A percentile compares a stretch with the other conserved stretches of the same genome.
Evolutionary conservation across 2,888 invertebrate genomes (phyloP).

Genomic region (Ernsta delagoae): DNA sequence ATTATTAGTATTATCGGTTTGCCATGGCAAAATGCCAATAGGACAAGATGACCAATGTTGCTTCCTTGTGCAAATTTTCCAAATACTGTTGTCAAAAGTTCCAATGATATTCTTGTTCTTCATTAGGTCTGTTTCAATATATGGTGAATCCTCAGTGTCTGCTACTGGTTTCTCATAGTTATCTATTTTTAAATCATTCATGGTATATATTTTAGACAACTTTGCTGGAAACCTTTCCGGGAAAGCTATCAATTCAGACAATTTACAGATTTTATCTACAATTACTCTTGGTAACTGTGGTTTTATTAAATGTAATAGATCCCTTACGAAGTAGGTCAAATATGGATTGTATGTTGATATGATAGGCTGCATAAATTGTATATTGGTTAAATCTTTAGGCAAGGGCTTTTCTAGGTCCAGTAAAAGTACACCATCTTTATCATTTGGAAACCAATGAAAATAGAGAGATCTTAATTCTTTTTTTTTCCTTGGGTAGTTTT

Average conservation of each 20-base stretch:
- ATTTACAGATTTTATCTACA: conserved; percentile 56
- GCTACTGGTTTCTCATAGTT: neutral
- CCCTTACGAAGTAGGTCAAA: conserved; percentile 63
- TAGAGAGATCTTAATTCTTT: conserved; percentile 64
- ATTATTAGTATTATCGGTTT: conserved; percentile 46
- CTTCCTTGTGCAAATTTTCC: conserved; percentile 58
- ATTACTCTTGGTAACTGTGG: conserved; percentile 59
- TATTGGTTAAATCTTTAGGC: conserved; percentile 62
- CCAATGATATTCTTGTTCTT: conserved; percentile 27
- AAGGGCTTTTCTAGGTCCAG: conserved; percentile 65
- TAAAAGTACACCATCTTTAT: conserved; percentile 56
- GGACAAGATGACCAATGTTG: conserved; percentile 76
- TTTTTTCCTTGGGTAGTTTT: conserved; percentile 49
- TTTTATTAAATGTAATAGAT: conserved; percentile 62
- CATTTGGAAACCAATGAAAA: conserved; percentile 72
- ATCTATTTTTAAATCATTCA: conserved; percentile 65
- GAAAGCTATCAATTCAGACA: conserved; percentile 67
- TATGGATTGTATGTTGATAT: conserved; percentile 71
- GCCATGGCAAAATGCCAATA: conserved; percentile 81
- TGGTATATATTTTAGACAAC: conserved; percentile 68
- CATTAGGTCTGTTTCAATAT: conserved; percentile 37
- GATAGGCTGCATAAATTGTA: conserved; percentile 67
- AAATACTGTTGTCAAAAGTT: conserved; percentile 53
- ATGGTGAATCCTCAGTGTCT: neutral
- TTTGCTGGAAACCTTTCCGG: conserved; percentile 54